Conservation (phyloP, 2,888 invertebrate species). For the Oxycera nigricornis region DNA sequence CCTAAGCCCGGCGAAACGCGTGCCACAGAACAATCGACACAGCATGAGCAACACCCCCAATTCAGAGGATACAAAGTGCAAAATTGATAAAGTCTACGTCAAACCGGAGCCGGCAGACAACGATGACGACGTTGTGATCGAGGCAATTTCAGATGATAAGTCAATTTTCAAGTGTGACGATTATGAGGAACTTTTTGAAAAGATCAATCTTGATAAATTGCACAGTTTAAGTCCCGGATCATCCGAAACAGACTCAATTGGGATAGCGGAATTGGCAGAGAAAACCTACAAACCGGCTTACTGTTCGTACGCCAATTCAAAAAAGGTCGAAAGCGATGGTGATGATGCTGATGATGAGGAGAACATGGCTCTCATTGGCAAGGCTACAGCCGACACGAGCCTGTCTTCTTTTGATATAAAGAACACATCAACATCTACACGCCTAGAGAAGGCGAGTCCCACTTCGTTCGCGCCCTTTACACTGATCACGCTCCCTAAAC, state of each 20-base stretch:
- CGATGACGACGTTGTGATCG: conserved; percentile 4
- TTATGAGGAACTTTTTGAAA: conserved; percentile 51
- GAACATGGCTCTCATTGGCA: neutral
- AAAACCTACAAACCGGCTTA: conserved; percentile 51
- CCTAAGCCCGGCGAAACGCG: neutral
- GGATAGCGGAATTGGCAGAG: conserved; percentile 56
- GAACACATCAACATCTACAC: conserved; percentile 54
- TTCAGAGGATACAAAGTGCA: neutral
- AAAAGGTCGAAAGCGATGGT: conserved; percentile 54
- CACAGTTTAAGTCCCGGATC: conserved; percentile 46
- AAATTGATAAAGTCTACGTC: neutral
- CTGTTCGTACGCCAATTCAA: conserved; percentile 56
- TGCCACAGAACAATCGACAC: neutral
- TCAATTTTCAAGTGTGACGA: conserved; percentile 40
- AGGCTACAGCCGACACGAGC: conserved; percentile 52
- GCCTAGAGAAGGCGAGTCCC: neutral
- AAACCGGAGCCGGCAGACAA: neutral
- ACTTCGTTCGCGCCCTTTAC: conserved; percentile 44
- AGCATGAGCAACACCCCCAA: neutral
- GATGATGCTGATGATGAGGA: conserved; percentile 43
- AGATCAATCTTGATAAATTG: conserved; percentile 59
- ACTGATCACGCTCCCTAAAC: conserved; percentile 49
- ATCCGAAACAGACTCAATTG: conserved; percentile 58
- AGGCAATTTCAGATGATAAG: neutral
- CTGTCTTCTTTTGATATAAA: conserved; percentile 53